Evolutionary conservation across 2,888 invertebrate genomes (phyloP).

Genomic region (Netelia melanura): DNA sequence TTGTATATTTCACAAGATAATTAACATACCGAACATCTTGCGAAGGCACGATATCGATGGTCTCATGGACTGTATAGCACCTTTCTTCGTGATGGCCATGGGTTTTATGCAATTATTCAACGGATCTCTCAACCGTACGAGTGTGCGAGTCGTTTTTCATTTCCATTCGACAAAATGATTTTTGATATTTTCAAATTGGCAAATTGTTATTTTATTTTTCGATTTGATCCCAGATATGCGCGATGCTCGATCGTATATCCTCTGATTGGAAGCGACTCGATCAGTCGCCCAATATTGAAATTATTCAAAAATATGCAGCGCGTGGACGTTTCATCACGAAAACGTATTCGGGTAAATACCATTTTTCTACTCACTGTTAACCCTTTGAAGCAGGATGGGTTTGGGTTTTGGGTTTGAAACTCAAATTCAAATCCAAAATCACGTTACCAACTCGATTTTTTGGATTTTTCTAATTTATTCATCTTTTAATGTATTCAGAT

Average conservation of each 20-base stretch:
- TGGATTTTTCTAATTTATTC: no score
- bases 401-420: no score
- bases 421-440: no score
- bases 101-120: conserved; percentile 42
- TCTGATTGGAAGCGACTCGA: conserved; percentile 27
- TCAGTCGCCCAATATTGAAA: conserved; percentile 18
- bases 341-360: conserved; percentile 33
- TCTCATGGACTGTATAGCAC: conserved; percentile 44
- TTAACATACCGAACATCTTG: conserved; percentile 13
- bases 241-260: conserved; percentile 23
- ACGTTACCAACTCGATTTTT: no score
- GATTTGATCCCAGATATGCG: neutral
- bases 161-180: neutral
- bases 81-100: neutral
- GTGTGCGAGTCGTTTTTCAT: neutral
- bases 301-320: conserved; percentile 40
- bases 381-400: neutral
- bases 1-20: conserved; percentile 22
- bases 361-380: neutral
- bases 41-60: conserved; percentile 19
- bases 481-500: no score
- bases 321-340: conserved; percentile 32
- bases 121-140: conserved; percentile 26
- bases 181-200: neutral
- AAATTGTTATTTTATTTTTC: neutral